Evolutionary conservation across 2,888 invertebrate species (phyloP).

Genomic region (Geophilus truncorum): DNA sequence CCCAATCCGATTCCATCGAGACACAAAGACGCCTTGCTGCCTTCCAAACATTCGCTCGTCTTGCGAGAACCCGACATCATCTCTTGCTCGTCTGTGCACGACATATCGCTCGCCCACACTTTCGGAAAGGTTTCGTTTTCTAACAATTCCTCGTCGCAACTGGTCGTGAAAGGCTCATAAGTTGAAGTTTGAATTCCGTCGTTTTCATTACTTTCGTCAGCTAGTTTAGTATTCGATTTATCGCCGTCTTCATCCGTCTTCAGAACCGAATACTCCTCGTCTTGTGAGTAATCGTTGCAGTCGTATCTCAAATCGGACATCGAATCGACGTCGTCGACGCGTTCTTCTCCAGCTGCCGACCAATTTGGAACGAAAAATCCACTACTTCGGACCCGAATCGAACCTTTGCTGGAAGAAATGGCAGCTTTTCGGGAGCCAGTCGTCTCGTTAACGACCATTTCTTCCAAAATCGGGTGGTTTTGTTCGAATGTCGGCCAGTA

Average conservation of each 20-base stretch:
- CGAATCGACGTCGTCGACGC: constrained; percentile 17
- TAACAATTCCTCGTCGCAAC: background rate
- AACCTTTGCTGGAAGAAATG: background rate
- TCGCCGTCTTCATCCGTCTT: background rate
- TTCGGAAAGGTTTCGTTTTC: constrained; percentile 6
- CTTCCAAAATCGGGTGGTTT: background rate
- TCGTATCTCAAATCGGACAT: constrained; percentile 22
- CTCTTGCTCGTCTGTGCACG: background rate
- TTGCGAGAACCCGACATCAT: background rate
- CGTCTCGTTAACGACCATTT: background rate
- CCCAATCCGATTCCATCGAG: background rate
- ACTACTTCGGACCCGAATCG: background rate
- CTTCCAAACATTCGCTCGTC: background rate
- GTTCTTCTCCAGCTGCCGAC: constrained; percentile 32
- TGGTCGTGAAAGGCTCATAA: background rate
- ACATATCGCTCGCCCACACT: background rate
- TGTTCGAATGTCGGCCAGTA: background rate
- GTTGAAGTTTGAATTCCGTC: background rate
- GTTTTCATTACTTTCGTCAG: background rate
- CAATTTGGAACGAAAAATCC: constrained; percentile 18
- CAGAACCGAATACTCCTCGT: background rate
- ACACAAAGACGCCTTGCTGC: background rate
- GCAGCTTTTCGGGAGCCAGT: background rate
- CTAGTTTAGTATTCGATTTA: background rate
- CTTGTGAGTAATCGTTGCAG: background rate